Base-by-base conservation (phyloP, 2,113 vertebrate genomes). In the Rhagologus leucostigma region DNA sequence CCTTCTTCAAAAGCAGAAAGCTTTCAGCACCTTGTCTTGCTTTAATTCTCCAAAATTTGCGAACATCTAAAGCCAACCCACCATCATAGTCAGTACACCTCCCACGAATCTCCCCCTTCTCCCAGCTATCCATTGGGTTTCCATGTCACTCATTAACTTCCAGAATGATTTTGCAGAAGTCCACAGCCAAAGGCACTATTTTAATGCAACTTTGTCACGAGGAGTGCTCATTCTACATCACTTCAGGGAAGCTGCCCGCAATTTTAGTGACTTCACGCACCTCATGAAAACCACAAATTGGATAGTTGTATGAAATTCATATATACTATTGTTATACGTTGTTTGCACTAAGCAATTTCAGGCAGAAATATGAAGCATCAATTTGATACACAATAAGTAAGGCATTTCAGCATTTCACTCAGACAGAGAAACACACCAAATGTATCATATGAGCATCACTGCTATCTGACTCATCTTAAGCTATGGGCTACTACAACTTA, bases 401-500 rank as follows among this genome's bases (percentile, higher is more conserved):
- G 29, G n/a, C 17, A 55, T 63, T 73, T 27, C 49, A 84, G 27
- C 26, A 44, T 71, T 73, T 39, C 41, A 84, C 2, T 22, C 33
- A 37, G 46, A 20, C 20, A 53, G 23, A 46, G 39, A 37, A 63
- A 46, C 11, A 64, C 33, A 53, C 33, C 24, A 13, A 22, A 63
- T 13, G 10, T 9, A 19, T 5, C 4, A 2, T 16, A 7, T 18
- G 11, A 63, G 9, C 18, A 55, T 22, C 27, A 11, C 13, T 63
- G 17, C 57, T 73, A 1, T 11, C 11, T 2, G 10, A 26, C 0
- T 0, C 7, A 6, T 20, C 39, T 63, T 33, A 27, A 46, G 14
- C 29, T 39, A 3, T 22, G 22, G 52, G 52, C 33, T 33, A 5
- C 64, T 49, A 7, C 9, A 49, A 7, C 23, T 49, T 49, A 17